Conservation (phyloP, 2,113 vertebrate species). For the Jacana jacana region DNA sequence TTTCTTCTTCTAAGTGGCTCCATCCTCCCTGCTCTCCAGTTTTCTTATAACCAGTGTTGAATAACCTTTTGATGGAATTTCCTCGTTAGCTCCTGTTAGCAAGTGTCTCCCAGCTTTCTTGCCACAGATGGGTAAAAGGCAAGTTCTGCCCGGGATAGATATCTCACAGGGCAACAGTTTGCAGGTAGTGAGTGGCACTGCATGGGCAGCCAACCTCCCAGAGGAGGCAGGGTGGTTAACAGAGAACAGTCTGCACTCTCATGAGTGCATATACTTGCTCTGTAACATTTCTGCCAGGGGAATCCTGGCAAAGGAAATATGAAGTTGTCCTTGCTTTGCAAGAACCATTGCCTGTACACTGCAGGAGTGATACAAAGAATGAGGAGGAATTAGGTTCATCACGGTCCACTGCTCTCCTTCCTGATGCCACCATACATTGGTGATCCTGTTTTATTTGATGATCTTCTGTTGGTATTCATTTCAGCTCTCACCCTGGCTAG, state of each 20-base stretch:
- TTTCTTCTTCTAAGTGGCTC: background rate
- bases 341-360: rapidly evolving
- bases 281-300: background rate
- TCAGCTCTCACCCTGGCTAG: background rate
- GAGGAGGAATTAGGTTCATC: background rate
- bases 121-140: background rate
- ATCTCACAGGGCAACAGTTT: rapidly evolving
- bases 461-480: background rate
- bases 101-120: background rate
- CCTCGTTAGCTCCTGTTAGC: background rate
- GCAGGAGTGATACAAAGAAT: rapidly evolving
- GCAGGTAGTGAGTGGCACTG: background rate
- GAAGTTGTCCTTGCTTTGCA: background rate
- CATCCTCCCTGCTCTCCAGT: background rate
- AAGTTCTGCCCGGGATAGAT: background rate
- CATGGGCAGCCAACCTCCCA: background rate
- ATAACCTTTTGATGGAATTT: background rate
- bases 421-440: background rate
- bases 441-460: background rate
- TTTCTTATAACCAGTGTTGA: background rate
- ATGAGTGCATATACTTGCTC: background rate
- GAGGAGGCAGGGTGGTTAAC: background rate
- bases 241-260: background rate
- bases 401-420: background rate
- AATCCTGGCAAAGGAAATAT: background rate